These are phyloP conservation scores for Bursaphelenchus mucronatus DNA, from an alignment of 1,140 invertebrate species.

Conservation along the genomic window DNA sequence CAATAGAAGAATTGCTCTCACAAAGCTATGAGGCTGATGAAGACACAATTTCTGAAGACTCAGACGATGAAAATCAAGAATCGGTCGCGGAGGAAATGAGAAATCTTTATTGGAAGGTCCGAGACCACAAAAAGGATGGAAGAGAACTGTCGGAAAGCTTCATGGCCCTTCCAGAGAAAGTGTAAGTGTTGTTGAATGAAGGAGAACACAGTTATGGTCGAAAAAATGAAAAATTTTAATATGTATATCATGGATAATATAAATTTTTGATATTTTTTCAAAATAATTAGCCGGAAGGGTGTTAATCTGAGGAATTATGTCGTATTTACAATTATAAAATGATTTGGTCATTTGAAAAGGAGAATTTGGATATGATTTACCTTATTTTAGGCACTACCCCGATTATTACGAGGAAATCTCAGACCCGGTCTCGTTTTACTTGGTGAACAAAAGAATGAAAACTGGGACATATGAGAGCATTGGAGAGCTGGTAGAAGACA, in stretches of 20 bases:
- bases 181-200: slow-evolving; percentile 48
- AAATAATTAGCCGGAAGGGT: no score
- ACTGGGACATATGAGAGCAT: slow-evolving; percentile 37
- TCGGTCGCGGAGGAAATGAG: slow-evolving; percentile 71
- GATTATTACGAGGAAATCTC: slow-evolving; percentile 97
- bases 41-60: slow-evolving; percentile 61
- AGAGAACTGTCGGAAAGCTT: slow-evolving; percentile 79
- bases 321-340: no score
- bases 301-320: background rate
- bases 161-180: slow-evolving; percentile 79
- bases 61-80: slow-evolving; percentile 60
- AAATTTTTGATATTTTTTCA: no score
- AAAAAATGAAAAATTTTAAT: no score
- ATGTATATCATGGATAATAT: no score
- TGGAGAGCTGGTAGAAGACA: slow-evolving; percentile 33
- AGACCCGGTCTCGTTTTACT: slow-evolving; percentile 84
- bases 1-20: slow-evolving; percentile 67
- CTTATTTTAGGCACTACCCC: slow-evolving; percentile 69
- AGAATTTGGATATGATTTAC: slow-evolving; percentile 13
- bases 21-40: slow-evolving; percentile 66
- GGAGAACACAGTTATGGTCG: no score
- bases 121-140: slow-evolving; percentile 69
- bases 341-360: no score
- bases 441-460: slow-evolving; percentile 85
- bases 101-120: slow-evolving; percentile 74